Evolutionary conservation across 2,888 invertebrate species (phyloP).

Genomic region (Diogma glabrata): DNA sequence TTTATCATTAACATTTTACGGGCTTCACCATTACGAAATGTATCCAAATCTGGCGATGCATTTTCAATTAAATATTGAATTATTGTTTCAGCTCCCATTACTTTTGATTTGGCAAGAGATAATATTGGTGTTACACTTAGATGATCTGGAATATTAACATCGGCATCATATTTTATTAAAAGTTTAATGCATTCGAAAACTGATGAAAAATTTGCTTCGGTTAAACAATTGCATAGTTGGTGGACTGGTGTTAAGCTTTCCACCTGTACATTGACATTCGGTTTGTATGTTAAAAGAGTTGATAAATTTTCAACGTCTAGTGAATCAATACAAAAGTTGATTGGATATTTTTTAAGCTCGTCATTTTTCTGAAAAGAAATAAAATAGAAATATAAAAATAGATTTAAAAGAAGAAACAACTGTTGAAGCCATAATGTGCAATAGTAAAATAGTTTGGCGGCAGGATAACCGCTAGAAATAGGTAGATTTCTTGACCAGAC

Average conservation of each 20-base stretch:
- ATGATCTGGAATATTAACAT: slow-evolving; percentile 32
- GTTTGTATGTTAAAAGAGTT: slow-evolving; percentile 22
- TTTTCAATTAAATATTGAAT: slow-evolving; percentile 26
- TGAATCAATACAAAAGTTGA: slow-evolving; percentile 32
- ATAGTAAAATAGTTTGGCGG: too few relatives aligned
- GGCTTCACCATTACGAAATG: slow-evolving; percentile 32
- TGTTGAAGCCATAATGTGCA: too few relatives aligned
- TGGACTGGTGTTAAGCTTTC: slow-evolving; percentile 28
- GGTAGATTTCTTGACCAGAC: too few relatives aligned
- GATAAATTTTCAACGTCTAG: slow-evolving; percentile 29
- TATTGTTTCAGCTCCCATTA: slow-evolving; percentile 19
- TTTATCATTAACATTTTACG: slow-evolving; percentile 23
- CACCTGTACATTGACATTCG: slow-evolving; percentile 17
- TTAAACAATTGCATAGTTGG: slow-evolving; percentile 30
- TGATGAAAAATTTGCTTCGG: slow-evolving; percentile 25
- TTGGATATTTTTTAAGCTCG: slow-evolving; percentile 29
- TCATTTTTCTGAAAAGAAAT: slow-evolving; percentile 26
- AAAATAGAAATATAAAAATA: too few relatives aligned
- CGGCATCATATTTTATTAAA: slow-evolving; percentile 30
- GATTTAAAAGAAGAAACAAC: too few relatives aligned
- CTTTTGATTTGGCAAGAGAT: slow-evolving; percentile 21
- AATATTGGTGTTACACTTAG: slow-evolving; percentile 31
- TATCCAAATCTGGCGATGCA: slow-evolving; percentile 26
- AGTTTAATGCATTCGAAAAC: slow-evolving; percentile 28
- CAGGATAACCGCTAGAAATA: too few relatives aligned